Evolutionary conservation across 1,140 invertebrate species (phyloP), one percentile per base, ranked within the genome.

Genomic region (Lutraria rhynchaena): DNA sequence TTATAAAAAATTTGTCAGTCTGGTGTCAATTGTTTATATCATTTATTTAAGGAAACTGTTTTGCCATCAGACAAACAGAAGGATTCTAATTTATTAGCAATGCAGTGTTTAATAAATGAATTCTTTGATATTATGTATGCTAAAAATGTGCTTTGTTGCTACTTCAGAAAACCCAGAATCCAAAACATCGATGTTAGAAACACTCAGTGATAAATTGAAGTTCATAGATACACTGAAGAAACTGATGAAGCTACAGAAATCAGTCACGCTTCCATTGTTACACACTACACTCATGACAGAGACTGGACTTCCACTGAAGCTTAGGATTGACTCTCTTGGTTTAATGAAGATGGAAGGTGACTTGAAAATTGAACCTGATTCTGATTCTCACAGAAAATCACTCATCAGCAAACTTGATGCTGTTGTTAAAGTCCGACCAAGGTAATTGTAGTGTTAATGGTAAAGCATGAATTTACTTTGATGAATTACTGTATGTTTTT

Each of bases 221-320:
- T 24, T 75, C 9, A 13, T 77, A 17, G 75, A 57, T 27, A 58
- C 19, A 37, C 44, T 63, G 7, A 71, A 31, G 13, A 44, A 33
- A 22, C 31, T 81, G 15, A 22, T 81, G 65, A 58, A 71, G 0
- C 24, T 19, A 33, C 29, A 81, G n/a, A 49, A 60, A 17, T 27
- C 44, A 19, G 49, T 33, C n/a, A 11, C 24, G 1, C 1, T 49
- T 4, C 65, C 77, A 19, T 27, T 70, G 24, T 5, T 70, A 22
- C 37, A 70, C 35, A 27, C 41, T 9, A 4, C 51, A 15, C 1
- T 60, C 11, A 41, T 53, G 19, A 70, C 77, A 60, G 77, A 81
- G 9, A 44, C 35, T n/a, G 77, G 77, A 44, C 55, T 81, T 22
- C 67, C 77, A 44, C 24, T 81, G 15, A 58, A 58, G 24, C 15